These are phyloP conservation scores for Poicephalus meyeri DNA, from an alignment of 2,113 vertebrate species.

Conservation along the genomic window DNA sequence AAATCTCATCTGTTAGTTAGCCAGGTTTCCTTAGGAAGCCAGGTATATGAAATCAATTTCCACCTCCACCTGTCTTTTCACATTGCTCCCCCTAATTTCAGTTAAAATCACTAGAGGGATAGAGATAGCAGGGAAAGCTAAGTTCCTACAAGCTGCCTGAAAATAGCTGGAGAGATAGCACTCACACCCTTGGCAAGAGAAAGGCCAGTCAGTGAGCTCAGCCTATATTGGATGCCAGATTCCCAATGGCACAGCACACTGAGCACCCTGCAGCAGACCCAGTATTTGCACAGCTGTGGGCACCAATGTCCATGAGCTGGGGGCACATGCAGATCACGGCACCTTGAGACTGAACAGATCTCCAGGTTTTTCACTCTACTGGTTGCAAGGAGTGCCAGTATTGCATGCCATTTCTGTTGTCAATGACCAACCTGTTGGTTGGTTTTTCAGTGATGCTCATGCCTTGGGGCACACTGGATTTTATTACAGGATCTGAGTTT, in stretches of 20 bases:
- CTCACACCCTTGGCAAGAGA: background rate
- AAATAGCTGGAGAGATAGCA: background rate
- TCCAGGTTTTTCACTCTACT: background rate
- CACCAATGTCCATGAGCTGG: fast-evolving
- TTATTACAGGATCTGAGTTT: background rate
- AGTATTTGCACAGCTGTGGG: background rate
- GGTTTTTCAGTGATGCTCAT: background rate
- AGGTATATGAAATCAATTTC: constrained; percentile 40
- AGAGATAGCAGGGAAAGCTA: background rate
- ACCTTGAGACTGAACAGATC: background rate
- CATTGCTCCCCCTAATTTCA: background rate
- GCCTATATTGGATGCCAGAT: background rate
- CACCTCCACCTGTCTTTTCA: background rate
- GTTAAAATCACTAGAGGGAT: background rate
- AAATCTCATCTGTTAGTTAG: constrained; percentile 8
- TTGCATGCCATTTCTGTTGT: background rate
- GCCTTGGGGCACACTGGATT: background rate
- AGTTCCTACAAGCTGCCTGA: background rate
- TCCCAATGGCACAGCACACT: background rate
- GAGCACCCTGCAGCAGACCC: background rate
- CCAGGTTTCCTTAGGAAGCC: constrained; percentile 48
- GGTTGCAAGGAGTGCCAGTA: fast-evolving
- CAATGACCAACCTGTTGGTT: background rate
- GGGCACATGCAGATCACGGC: background rate
- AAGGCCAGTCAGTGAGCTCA: background rate